Evolutionary conservation across 2,888 invertebrate species (phyloP), one percentile per base, ranked within the genome.

Genomic region (Pardosa pseudoannulata): DNA sequence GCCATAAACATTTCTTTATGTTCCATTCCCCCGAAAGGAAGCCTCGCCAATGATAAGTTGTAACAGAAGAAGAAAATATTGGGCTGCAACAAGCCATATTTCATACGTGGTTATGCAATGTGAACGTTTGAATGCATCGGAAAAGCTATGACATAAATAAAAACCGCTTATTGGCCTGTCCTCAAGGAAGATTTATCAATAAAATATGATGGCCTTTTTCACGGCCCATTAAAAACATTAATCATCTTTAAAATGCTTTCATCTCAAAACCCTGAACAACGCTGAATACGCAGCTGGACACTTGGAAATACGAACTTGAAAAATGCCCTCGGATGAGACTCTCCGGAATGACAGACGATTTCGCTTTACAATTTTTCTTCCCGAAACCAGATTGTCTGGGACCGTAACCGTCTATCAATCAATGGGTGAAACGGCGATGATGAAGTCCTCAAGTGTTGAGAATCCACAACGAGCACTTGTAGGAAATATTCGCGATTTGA

Each of bases 331-430:
- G 50, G 36, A 27, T 23, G 62, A 73, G 5, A 56, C 56, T 46
- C 31, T 0, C 7, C 16, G 16, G 29, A 31, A 65, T 29, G 65
- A 29, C 65, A 28, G 65, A 13, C 29, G 65, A 65, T 62, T 64
- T 79, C 41, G 39, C 41, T 28, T 71, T 7, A 31, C 7, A 19
- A 32, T 32, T 56, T 32, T 31, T 56, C 39, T 70, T 70, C 23
- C 23, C 2, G 23, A 56, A 23, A 56, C 56, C 23, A 56, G 56
- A 56, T 19, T 56, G 56, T 23, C 56, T 5, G 11, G 56, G 32
- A 11, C 16, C 7, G 31, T 36, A 50, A 31, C 67, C 11, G 36
- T 62, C 62, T 27, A 79, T 79, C 79, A 39, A 79, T 79, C 79
- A 71, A 41, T 29, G 29, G 64, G 36, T 19, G 67, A 68, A 67